Percentiles rank a stretch among this genome's conserved stretches.
These are phyloP conservation scores for Pipa parva DNA, from an alignment of 2,113 vertebrate species.

Conservation along the genomic window DNA sequence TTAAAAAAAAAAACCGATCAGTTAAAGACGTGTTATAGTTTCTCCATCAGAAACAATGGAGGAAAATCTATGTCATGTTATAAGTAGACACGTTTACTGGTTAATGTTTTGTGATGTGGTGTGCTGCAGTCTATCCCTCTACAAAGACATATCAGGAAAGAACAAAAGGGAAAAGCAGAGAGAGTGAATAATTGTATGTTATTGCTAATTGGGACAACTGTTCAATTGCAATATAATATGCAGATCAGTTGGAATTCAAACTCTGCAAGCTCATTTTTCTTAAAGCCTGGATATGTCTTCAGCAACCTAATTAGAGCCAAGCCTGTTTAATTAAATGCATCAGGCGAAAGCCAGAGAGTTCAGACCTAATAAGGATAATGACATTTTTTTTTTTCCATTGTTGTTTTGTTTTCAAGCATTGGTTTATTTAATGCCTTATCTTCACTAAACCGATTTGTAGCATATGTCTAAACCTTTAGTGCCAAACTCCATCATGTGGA, in stretches of 20 bases:
- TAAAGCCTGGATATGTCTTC: conserved; percentile 64
- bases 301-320: conserved; percentile 73
- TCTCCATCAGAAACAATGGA: too few relatives aligned
- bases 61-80: too few relatives aligned
- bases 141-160: neutral
- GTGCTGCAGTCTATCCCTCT: neutral
- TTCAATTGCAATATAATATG: conserved; percentile 47
- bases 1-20: too few relatives aligned
- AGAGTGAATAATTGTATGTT: conserved; percentile 40
- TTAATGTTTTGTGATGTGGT: neutral
- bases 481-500: conserved; percentile 63
- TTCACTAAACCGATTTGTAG: conserved; percentile 73
- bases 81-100: too few relatives aligned
- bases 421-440: conserved; percentile 72
- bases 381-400: conserved; percentile 58
- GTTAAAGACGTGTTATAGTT: too few relatives aligned
- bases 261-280: conserved; percentile 52
- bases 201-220: conserved; percentile 41
- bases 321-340: conserved; percentile 76
- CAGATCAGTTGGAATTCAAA: conserved; percentile 53
- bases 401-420: conserved; percentile 56
- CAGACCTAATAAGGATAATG: conserved; percentile 73
- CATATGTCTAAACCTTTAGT: conserved; percentile 68
- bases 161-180: conserved; percentile 6
- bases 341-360: conserved; percentile 69